These are phyloP conservation scores for Autographa pulchrina DNA, from an alignment of 2,888 invertebrate species.

Conservation along the genomic window DNA sequence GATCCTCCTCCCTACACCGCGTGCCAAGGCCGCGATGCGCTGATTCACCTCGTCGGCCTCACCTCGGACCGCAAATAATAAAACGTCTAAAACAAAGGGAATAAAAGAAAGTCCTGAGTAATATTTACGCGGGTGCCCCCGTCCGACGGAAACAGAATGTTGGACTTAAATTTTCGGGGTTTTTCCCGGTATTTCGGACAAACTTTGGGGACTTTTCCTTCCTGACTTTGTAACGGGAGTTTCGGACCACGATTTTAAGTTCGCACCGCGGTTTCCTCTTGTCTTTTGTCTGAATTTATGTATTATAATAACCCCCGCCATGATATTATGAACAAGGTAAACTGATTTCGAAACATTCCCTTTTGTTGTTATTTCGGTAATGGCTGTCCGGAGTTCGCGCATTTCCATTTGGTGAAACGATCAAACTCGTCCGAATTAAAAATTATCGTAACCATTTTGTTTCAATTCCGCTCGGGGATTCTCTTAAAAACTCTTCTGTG, in stretches of 20 bases:
- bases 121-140: conserved; percentile 80
- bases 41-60: conserved; percentile 61
- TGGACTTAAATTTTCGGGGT: conserved; percentile 81
- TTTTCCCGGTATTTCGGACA: conserved; percentile 79
- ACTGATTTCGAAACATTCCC: conserved; percentile 69
- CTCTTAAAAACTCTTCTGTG: conserved; percentile 38
- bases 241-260: conserved; percentile 80
- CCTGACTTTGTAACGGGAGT: conserved; percentile 82
- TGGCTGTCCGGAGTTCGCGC: conserved; percentile 49
- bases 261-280: conserved; percentile 76
- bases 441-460: conserved; percentile 44
- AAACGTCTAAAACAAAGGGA: conserved; percentile 83
- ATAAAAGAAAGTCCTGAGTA: conserved; percentile 84
- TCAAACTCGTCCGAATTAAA: conserved; percentile 53
- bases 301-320: conserved; percentile 76
- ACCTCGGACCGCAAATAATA: conserved; percentile 79
- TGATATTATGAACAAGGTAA: conserved; percentile 76
- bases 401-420: conserved; percentile 53
- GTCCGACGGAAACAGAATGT: conserved; percentile 81
- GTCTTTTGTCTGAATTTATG: conserved; percentile 79
- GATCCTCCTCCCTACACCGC: conserved; percentile 27
- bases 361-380: conserved; percentile 64
- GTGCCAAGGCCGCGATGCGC: conserved; percentile 31
- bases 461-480: conserved; percentile 41
- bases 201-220: conserved; percentile 82